phyloP scores from a whole-genome alignment of 2,797 vertebrate species.

The Sebastes minor region DNA sequence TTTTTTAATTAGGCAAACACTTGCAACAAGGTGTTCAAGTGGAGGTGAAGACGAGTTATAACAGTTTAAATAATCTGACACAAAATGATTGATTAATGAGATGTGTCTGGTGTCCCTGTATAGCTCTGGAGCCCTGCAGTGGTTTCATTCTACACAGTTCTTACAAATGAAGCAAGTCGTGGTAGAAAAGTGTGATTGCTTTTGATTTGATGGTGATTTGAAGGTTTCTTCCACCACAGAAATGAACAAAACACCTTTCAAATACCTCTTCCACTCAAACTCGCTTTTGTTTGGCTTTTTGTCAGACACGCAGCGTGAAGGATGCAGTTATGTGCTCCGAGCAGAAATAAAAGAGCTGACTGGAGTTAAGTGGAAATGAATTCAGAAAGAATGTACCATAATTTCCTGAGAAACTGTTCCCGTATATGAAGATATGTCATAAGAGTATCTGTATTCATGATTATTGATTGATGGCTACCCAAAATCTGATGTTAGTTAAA shows the following conservation, averaged over 20 bases:
- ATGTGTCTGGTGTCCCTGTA: background rate
- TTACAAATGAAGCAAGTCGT: background rate
- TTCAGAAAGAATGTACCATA: background rate
- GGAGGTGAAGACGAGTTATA: background rate
- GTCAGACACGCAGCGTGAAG: conserved; percentile 5
- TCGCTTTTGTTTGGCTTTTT: conserved; percentile 11
- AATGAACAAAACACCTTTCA: conserved; percentile 25
- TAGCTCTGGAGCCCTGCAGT: background rate
- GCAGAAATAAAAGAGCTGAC: conserved; percentile 21
- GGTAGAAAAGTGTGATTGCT: background rate
- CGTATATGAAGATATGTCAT: background rate
- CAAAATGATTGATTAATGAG: background rate
- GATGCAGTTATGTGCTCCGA: conserved; percentile 13
- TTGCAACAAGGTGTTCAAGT: background rate
- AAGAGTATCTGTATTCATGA: background rate
- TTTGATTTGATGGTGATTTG: conserved; percentile 4
- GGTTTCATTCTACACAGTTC: background rate
- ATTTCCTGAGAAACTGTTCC: background rate
- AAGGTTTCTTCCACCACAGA: conserved; percentile 8
- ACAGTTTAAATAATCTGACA: background rate
- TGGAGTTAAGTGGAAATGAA: conserved; percentile 8
- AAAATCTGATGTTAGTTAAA: background rate
- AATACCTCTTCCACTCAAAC: conserved; percentile 10
- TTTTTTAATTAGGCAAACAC: background rate
- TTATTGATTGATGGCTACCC: background rate